These are phyloP conservation scores for Dryas iulia DNA, from an alignment of 1,140 invertebrate species.

Conservation along the genomic window DNA sequence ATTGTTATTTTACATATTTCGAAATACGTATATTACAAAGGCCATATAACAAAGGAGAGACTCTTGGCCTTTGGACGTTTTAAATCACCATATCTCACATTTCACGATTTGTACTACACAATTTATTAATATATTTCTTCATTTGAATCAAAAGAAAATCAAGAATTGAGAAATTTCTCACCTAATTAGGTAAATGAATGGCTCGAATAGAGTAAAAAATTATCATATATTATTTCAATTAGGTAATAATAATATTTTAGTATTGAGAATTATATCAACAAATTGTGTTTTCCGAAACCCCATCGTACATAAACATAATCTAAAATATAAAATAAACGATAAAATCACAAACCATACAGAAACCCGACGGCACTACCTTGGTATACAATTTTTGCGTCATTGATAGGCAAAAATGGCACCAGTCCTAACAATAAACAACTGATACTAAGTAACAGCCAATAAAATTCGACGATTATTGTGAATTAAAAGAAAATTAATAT, in stretches of 20 bases:
- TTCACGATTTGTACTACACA: neutral
- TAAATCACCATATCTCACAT: neutral
- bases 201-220: neutral
- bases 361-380: conserved; percentile 24
- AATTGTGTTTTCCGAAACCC: conserved; percentile 17
- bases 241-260: neutral
- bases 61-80: conserved; percentile 12
- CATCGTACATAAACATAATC: conserved; percentile 3
- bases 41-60: conserved; percentile 12
- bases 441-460: conserved; percentile 42
- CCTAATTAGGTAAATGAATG: neutral
- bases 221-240: no score
- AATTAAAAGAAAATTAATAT: conserved; percentile 22
- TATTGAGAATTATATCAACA: conserved; percentile 20
- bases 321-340: conserved; percentile 23
- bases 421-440: conserved; percentile 34
- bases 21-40: conserved; percentile 32
- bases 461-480: conserved; percentile 25
- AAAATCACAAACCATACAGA: conserved; percentile 32
- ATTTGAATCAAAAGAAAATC: neutral
- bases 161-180: neutral
- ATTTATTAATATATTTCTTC: conserved; percentile 14
- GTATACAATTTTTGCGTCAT: conserved; percentile 29
- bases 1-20: conserved; percentile 30
- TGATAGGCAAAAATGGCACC: conserved; percentile 49